A percentile compares a stretch with the other conserved stretches of the same genome.
phyloP scores from a whole-genome alignment of 2,797 vertebrate genomes.

The Aldrovandia affinis region DNA sequence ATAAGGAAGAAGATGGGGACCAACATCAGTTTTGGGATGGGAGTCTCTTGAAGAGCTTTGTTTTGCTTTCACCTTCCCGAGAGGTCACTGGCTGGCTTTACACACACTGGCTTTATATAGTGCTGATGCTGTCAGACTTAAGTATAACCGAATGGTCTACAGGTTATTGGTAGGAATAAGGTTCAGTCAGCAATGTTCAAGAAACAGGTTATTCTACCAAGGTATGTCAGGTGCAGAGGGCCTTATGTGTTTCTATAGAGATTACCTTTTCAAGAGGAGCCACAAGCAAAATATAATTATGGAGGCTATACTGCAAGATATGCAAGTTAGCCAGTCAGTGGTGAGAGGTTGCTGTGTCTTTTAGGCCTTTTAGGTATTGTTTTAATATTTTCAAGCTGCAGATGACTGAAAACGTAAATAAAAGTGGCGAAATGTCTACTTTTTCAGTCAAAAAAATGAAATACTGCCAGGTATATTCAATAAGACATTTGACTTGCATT shows the following conservation, averaged over 20 bases:
- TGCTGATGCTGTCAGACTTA: background rate
- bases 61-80: constrained; percentile 10
- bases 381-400: background rate
- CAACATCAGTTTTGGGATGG: background rate
- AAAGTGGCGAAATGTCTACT: background rate
- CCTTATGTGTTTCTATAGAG: background rate
- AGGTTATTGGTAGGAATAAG: background rate
- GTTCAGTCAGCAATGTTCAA: background rate
- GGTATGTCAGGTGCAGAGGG: background rate
- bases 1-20: background rate
- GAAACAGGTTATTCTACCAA: constrained; percentile 12
- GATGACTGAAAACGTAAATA: background rate
- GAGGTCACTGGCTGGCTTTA: background rate
- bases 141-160: background rate
- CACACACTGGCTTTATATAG: too few relatives aligned
- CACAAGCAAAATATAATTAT: background rate
- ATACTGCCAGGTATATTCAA: constrained; percentile 23
- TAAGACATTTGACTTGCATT: constrained; percentile 13
- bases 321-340: too few relatives aligned
- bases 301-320: background rate
- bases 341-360: too few relatives aligned
- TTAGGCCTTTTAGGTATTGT: background rate
- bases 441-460: background rate
- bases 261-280: background rate
- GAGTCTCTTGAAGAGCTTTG: background rate